Percentiles rank a stretch among this genome's conserved stretches.
phyloP scores from a whole-genome alignment of 37 sponge, comb jelly and placozoan genomes.

The Beroe ovata region DNA sequence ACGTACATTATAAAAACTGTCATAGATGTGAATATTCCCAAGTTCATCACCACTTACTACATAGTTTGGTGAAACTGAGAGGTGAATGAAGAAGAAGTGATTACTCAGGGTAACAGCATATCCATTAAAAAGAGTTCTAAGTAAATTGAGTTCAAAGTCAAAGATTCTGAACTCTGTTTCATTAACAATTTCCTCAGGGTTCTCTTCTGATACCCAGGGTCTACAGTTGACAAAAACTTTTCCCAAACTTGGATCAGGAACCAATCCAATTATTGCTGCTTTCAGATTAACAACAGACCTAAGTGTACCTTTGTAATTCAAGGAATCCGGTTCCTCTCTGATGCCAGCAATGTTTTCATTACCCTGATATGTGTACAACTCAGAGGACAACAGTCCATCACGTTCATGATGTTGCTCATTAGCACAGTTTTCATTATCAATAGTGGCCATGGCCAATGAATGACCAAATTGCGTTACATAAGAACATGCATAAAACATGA shows the following conservation, averaged over 20 bases:
- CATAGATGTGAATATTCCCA: slow-evolving; percentile 21
- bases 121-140: background rate
- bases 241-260: background rate
- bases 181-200: background rate
- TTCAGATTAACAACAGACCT: background rate
- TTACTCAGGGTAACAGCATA: background rate
- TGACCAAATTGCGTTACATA: background rate
- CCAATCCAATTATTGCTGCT: slow-evolving; percentile 28
- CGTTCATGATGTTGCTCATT: slow-evolving; percentile 16
- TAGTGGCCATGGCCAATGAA: slow-evolving; percentile 4
- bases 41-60: slow-evolving; percentile 31
- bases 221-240: slow-evolving; percentile 64
- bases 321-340: background rate
- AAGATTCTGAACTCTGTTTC: slow-evolving; percentile 10
- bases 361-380: background rate
- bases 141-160: slow-evolving; percentile 43
- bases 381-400: slow-evolving; percentile 19
- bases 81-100: slow-evolving; percentile 9
- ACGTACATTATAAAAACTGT: background rate
- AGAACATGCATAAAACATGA: slow-evolving; percentile 29
- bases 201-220: slow-evolving; percentile 37
- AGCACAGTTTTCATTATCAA: background rate
- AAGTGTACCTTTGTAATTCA: background rate
- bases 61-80: background rate
- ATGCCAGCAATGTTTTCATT: background rate